Evolutionary conservation across 2,888 invertebrate genomes (phyloP), one percentile per base, ranked within the genome.

Genomic region (Agonopterix arenella): DNA sequence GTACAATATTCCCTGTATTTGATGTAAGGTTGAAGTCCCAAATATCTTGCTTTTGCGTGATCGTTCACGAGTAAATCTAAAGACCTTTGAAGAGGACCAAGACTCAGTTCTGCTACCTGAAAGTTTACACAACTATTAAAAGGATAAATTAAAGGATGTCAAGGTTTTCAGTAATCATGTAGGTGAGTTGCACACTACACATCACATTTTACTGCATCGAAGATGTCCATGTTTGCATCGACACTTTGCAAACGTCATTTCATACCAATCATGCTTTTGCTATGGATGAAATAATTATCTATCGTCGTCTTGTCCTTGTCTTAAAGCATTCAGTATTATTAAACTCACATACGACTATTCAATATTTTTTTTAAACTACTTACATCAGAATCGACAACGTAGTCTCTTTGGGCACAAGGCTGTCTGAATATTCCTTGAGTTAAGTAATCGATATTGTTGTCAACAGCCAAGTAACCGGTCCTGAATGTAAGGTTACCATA

Each of bases 1-100:
- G 94, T 94, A 64, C 95, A 95, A 85, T 93, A 93, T 76, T 94
- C 93, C 56, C 94, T 91, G 80, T 93, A 95, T 70, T 95, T 94
- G 91, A 94, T 93, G 75, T 96, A 96, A n/a, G 95, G 93, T 41
- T 95, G 95, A 52, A 96, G 89, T 48, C 95, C 95, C 60, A 94
- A 94, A 71, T 95, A 95, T 52, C 96, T 91, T 50, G 94, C 63
- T 50, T 75, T 76, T 3, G 62, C 56, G 3, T 73, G 44, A 43
- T 76, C 76, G 50, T 58, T 71, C 0, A 70, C 58, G 1, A 59
- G 36, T 0, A 70, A 52, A 36, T 74, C 76, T 0, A 60, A 52
- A 0, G 63, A 58, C 28, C 38, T 38, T 53, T 73, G 72, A 16
- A 57, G 60, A 5, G 60, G 59, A 0, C 70, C 68, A 0, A 74